Evolutionary conservation across 2,888 invertebrate species (phyloP).

Genomic region (Sarcophaga carnaria): DNA sequence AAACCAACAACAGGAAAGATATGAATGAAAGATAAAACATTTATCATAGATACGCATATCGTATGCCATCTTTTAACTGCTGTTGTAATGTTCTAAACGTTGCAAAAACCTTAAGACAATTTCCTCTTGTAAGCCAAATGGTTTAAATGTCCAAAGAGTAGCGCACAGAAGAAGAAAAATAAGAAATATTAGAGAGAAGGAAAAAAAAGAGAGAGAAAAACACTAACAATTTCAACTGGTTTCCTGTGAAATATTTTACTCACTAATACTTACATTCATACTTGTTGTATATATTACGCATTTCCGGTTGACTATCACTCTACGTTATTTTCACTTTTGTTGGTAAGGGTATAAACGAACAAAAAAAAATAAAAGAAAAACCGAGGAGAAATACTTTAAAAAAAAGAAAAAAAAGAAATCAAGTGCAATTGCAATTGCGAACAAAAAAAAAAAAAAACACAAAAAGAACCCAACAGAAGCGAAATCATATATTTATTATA

Average conservation of each 20-base stretch:
- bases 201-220: slow-evolving; percentile 22
- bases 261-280: slow-evolving; percentile 54
- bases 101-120: slow-evolving; percentile 51
- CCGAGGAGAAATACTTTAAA: too few species aligned
- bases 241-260: slow-evolving; percentile 50
- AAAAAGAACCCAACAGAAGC: not conserved
- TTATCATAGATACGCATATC: slow-evolving; percentile 48
- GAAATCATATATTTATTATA: not conserved
- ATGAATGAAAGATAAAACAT: slow-evolving; percentile 53
- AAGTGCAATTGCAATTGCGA: slow-evolving; percentile 8
- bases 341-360: too few species aligned
- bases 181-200: too few species aligned
- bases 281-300: slow-evolving; percentile 52
- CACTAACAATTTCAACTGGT: slow-evolving; percentile 46
- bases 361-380: too few species aligned
- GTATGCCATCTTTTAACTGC: not conserved
- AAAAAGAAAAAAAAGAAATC: slow-evolving; percentile 13
- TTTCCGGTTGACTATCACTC: slow-evolving; percentile 54
- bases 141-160: slow-evolving; percentile 19
- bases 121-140: slow-evolving; percentile 43
- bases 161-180: too few species aligned
- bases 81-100: not conserved
- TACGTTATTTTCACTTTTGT: not conserved
- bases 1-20: slow-evolving; percentile 39
- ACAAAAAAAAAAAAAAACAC: not conserved